A percentile compares a stretch with the other conserved stretches of the same genome.
Conservation (phyloP, 2,797 vertebrate species). For the Hafferia zeledoni region DNA sequence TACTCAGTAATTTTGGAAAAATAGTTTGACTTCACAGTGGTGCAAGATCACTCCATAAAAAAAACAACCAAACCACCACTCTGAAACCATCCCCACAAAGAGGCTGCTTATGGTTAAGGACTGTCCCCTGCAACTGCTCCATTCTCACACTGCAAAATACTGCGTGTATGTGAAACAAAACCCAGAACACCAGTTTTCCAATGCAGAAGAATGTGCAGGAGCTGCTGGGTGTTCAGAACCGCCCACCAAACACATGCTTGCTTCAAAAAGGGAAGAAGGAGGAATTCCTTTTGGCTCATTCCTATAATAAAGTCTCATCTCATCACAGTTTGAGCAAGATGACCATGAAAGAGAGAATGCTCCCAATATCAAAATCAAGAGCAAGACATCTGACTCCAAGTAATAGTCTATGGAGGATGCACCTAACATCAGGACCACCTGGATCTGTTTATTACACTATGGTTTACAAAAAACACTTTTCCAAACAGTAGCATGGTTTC, state of each 20-base stretch:
- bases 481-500: background rate
- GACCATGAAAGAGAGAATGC: background rate
- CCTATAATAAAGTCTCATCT: background rate
- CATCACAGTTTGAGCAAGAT: background rate
- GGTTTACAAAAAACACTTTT: background rate
- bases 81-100: background rate
- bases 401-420: background rate
- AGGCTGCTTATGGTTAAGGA: background rate
- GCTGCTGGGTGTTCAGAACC: background rate
- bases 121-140: background rate
- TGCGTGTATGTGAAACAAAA: background rate
- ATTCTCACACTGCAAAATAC: background rate
- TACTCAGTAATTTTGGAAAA: background rate
- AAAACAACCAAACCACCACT: background rate
- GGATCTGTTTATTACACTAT: background rate
- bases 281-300: rapidly evolving
- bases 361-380: background rate
- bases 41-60: background rate
- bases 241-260: rapidly evolving
- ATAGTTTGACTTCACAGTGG: background rate
- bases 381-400: rapidly evolving
- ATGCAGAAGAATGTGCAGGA: background rate
- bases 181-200: background rate
- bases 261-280: background rate
- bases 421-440: background rate